Conservation (phyloP, 2,113 vertebrate genomes). For the Morone saxatilis region DNA sequence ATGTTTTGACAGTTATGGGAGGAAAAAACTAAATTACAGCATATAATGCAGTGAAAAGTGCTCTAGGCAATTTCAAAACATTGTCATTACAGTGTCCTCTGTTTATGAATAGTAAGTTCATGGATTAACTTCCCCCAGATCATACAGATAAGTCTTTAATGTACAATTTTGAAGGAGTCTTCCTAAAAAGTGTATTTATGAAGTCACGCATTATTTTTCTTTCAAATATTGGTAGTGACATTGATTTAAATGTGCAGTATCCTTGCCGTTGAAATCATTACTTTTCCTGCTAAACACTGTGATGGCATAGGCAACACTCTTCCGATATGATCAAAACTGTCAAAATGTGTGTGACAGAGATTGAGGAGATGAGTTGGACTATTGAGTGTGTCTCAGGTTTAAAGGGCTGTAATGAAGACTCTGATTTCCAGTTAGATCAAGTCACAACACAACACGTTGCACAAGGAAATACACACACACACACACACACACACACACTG, state of each 20-base stretch:
- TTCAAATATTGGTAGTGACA: neutral
- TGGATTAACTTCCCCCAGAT: slow-evolving; percentile 14
- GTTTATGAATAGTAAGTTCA: slow-evolving; percentile 7
- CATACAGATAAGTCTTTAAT: slow-evolving; percentile 14
- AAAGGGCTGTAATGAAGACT: slow-evolving; percentile 37
- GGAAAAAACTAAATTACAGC: neutral
- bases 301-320: neutral
- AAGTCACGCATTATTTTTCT: neutral
- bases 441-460: slow-evolving; percentile 35
- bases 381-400: slow-evolving; percentile 34
- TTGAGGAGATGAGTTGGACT: neutral
- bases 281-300: neutral
- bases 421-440: slow-evolving; percentile 39
- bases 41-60: slow-evolving; percentile 1
- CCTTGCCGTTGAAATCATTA: neutral
- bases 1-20: neutral
- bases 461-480: neutral
- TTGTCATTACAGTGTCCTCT: slow-evolving; percentile 27
- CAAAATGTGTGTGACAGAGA: neutral
- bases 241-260: neutral
- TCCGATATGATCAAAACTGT: neutral
- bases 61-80: slow-evolving; percentile 18
- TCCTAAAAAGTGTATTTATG: neutral
- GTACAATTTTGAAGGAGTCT: slow-evolving; percentile 1
- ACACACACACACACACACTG: neutral